Evolutionary conservation across 2,888 invertebrate genomes (phyloP).

Genomic region (Cerastis rubricosa): DNA sequence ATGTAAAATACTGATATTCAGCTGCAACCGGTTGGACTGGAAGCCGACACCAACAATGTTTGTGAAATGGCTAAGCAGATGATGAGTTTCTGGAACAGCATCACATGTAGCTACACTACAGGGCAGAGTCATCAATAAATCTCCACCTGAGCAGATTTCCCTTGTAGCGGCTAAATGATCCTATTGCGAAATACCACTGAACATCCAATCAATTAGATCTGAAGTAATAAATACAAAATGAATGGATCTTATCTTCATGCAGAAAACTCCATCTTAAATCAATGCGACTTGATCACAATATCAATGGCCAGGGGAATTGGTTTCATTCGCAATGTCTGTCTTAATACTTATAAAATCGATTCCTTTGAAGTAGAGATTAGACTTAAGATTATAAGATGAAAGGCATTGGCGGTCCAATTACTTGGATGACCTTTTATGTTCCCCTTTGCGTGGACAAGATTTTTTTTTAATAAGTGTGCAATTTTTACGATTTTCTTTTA

Average conservation of each 20-base stretch:
- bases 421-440: slow-evolving; percentile 14
- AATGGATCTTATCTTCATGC: background rate
- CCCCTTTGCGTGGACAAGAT: background rate
- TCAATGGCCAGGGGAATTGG: slow-evolving; percentile 17
- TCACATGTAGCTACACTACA: background rate
- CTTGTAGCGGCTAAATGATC: background rate
- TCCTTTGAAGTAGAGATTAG: slow-evolving; percentile 43
- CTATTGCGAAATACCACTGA: background rate
- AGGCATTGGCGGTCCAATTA: slow-evolving; percentile 28
- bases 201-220: background rate
- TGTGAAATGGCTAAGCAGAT: too few species aligned
- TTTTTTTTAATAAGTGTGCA: background rate
- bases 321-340: slow-evolving; percentile 17
- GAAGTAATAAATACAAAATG: background rate
- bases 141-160: background rate
- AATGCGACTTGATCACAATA: slow-evolving; percentile 5
- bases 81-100: background rate
- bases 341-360: slow-evolving; percentile 36
- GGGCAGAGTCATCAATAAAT: background rate
- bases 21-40: too few species aligned
- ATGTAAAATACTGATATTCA: too few species aligned
- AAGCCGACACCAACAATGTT: too few species aligned
- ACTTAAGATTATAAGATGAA: slow-evolving; percentile 40
- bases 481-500: background rate
- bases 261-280: background rate